Percentiles rank a stretch among this genome's conserved stretches.
Evolutionary conservation across 2,888 invertebrate species (phyloP).

Genomic region (Tipula vernalis): DNA sequence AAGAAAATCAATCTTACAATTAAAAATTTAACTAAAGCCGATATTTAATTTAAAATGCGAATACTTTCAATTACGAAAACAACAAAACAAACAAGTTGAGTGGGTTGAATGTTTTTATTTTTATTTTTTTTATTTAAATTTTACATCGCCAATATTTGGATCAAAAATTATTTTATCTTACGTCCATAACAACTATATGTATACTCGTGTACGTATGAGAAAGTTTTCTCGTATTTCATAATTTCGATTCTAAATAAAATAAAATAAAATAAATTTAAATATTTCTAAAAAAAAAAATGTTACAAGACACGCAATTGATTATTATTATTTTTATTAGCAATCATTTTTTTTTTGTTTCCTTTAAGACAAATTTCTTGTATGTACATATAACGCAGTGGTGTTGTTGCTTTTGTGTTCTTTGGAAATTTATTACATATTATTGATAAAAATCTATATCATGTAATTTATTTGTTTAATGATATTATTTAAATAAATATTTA

Average conservation of each 20-base stretch:
- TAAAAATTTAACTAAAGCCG: neutral
- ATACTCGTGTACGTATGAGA: neutral
- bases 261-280: neutral
- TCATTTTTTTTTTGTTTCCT: neutral
- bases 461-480: neutral
- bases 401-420: neutral
- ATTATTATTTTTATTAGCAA: neutral
- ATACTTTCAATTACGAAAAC: neutral
- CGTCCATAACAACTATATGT: neutral
- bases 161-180: neutral
- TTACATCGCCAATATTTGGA: neutral
- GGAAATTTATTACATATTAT: neutral
- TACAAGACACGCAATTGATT: neutral
- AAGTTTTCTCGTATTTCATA: neutral
- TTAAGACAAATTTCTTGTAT: neutral
- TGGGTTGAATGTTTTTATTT: neutral
- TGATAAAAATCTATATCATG: neutral
- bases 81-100: neutral
- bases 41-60: neutral
- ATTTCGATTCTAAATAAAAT: neutral
- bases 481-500: neutral
- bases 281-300: neutral
- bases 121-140: neutral
- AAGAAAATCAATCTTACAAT: neutral
- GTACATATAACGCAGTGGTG: neutral